These are phyloP conservation scores for Brachyrhaphis roseni DNA, from an alignment of 2,797 vertebrate genomes.

Conservation along the genomic window DNA sequence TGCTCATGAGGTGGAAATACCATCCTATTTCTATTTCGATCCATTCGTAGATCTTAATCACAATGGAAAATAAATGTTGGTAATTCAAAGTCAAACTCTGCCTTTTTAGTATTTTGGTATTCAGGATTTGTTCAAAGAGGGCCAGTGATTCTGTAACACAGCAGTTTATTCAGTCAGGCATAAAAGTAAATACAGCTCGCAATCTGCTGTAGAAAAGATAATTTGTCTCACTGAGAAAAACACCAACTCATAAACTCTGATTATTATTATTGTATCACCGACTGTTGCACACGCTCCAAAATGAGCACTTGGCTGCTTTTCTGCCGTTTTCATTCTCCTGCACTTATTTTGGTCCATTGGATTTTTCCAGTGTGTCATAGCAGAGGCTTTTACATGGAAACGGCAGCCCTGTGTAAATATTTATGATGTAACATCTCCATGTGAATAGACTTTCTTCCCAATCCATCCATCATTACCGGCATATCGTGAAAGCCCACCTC, in stretches of 20 bases:
- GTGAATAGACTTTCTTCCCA: slow-evolving; percentile 88
- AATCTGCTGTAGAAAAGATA: slow-evolving; percentile 48
- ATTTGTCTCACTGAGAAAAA: slow-evolving; percentile 54
- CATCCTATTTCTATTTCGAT: neutral
- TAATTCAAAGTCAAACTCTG: slow-evolving; percentile 45
- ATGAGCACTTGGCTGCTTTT: slow-evolving; percentile 52
- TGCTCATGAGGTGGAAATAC: neutral
- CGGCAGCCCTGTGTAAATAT: slow-evolving; percentile 98
- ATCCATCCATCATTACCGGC: slow-evolving; percentile 95
- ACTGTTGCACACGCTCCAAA: slow-evolving; percentile 49
- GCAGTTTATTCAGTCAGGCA: slow-evolving; percentile 56
- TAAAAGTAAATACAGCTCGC: slow-evolving; percentile 63
- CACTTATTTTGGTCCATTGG: slow-evolving; percentile 71
- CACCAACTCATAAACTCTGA: slow-evolving; percentile 49
- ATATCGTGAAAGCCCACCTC: slow-evolving; percentile 88
- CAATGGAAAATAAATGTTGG: slow-evolving; percentile 20
- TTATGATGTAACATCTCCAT: slow-evolving; percentile 92
- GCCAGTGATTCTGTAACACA: slow-evolving; percentile 53
- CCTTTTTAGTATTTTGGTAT: slow-evolving; percentile 45
- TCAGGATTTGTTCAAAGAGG: slow-evolving; percentile 50
- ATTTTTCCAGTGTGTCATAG: slow-evolving; percentile 83
- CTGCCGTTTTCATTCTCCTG: slow-evolving; percentile 50
- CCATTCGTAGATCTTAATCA: neutral
- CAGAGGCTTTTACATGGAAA: slow-evolving; percentile 83
- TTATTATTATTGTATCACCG: slow-evolving; percentile 46